Percentiles rank a stretch among this genome's conserved stretches.
Evolutionary conservation across 2,113 vertebrate genomes (phyloP).

Genomic region (Indri indri): DNA sequence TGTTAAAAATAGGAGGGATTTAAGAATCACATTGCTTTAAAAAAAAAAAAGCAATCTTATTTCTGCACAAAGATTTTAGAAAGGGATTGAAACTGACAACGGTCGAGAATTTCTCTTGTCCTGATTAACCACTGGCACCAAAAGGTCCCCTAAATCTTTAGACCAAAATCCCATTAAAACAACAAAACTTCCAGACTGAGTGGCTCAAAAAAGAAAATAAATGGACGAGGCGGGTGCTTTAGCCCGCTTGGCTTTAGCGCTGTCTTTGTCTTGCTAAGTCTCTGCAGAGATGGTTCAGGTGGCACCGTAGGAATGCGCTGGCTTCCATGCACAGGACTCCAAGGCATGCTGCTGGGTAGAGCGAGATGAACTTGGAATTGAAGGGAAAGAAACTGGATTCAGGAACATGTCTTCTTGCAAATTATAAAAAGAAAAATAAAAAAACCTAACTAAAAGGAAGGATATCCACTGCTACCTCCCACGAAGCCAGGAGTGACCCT

Average conservation of each 20-base stretch:
- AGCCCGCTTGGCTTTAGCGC: not conserved
- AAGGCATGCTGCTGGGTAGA: not conserved
- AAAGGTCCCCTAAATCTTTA: not conserved
- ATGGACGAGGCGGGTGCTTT: not conserved
- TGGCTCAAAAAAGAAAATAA: not conserved
- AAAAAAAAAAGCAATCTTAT: not conserved
- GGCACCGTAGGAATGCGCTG: fast-evolving
- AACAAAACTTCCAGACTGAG: not conserved
- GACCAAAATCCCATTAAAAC: not conserved
- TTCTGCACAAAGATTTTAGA: not conserved
- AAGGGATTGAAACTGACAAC: not conserved
- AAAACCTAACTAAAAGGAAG: not conserved
- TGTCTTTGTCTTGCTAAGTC: not conserved
- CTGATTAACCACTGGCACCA: not conserved
- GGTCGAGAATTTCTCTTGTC: not conserved
- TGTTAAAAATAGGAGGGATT: not conserved
- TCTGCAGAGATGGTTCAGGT: not conserved
- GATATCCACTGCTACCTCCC: not conserved
- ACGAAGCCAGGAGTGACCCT: not conserved
- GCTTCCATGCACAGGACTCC: not conserved
- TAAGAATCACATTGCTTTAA: not conserved
- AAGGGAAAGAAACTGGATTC: not conserved
- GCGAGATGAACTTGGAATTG: not conserved
- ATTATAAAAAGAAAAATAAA: not conserved
- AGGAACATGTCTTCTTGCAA: not conserved